A percentile compares a stretch with the other conserved stretches of the same genome.
Evolutionary conservation across 1,140 invertebrate species (phyloP).

Genomic region (Plectrocnemia conspersa): DNA sequence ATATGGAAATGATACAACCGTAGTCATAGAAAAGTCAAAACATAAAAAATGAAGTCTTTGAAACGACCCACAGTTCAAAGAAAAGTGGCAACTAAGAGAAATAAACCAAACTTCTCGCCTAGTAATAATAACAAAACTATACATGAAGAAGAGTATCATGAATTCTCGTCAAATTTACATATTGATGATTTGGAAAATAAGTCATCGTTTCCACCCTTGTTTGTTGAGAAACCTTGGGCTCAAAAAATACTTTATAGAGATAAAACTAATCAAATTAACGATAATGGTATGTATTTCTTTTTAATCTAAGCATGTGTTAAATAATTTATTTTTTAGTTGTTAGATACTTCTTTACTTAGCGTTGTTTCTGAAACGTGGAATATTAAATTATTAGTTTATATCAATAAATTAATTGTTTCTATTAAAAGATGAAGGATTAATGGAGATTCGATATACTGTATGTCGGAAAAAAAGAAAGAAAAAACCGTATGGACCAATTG

Average conservation of each 20-base stretch:
- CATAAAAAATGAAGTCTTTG: no score
- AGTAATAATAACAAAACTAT: no score
- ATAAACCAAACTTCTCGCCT: no score
- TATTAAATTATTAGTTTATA: background rate
- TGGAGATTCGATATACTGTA: conserved; percentile 52
- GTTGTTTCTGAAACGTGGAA: no score
- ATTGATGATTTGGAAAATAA: background rate
- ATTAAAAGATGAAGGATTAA: conserved; percentile 13
- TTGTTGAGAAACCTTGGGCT: conserved; percentile 12
- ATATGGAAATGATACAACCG: no score
- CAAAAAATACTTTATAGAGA: conserved; percentile 3
- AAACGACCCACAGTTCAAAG: no score
- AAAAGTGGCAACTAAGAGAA: no score
- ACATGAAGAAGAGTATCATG: background rate
- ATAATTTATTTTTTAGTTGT: background rate
- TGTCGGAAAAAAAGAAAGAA: conserved; percentile 41
- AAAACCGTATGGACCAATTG: conserved; percentile 40
- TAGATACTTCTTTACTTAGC: no score
- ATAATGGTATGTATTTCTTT: background rate
- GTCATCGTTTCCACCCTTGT: conserved; percentile 15
- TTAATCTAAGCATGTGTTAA: background rate
- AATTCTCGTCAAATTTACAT: background rate
- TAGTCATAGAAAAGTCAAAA: no score
- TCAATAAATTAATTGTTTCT: background rate
- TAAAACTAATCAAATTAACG: background rate